Base-by-base conservation (phyloP, 2,888 invertebrate genomes). In the Serrognathus titanus region DNA sequence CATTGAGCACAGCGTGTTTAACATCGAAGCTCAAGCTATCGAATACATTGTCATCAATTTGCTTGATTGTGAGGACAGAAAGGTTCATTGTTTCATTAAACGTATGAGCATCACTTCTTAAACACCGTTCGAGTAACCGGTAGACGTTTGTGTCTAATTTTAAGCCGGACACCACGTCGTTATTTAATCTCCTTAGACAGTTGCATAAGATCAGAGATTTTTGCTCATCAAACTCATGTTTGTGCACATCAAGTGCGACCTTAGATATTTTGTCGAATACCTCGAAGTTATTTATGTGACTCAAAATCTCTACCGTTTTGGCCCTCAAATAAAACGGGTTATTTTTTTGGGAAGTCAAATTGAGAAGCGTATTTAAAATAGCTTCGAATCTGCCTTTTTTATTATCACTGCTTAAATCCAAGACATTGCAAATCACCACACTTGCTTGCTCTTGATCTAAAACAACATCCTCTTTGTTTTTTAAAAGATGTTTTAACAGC, bases 381-480 rank as follows among this genome's bases (percentile, higher is more conserved):
- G 69, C 68, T 43, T 79, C 77, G 4, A 81, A 52, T 31, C 48
- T 16, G 16, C 16, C 51, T 43, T 61, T 63, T 8, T 62, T 64
- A 8, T 61, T 59, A 51, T 60, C 66, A 11, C 80, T 79, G 64
- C 3, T 9, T 1, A 83, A 81, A 0, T 82, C 83, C 1, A 89
- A 64, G 53, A 87, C 75, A 9, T 84, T 85, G 62, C 83, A 86
- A 1, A 90, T 69, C 13, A 85, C 78, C 39, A 88, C 75, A 0
- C 83, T 78, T 12, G 88, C 74, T 69, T 90, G 90, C 60, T 88
- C 84, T 38, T 82, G 75, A 66, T 91, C 90, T 59, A 88, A 72
- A 31, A 81, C 62, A 40, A 91, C 78, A 70, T 90, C 90, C 53
- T 82, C 77, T 58, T 77, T 77, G 43, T 83, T 80, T 3, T 69